phyloP scores from a whole-genome alignment of 2,113 vertebrate genomes.

The Myotis davidii region DNA sequence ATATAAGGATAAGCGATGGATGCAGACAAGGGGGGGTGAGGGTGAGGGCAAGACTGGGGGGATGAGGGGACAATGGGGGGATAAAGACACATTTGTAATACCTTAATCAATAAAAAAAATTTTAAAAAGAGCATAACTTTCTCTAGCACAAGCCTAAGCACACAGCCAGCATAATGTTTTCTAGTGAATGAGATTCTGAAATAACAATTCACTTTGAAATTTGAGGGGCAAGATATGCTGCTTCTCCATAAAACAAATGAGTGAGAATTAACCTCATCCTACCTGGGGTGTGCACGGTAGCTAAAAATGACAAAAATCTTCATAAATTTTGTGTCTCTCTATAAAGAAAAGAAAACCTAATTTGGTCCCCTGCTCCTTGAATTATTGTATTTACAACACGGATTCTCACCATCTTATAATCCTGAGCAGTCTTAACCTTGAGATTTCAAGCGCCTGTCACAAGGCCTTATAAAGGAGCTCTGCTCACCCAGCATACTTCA shows the following conservation, averaged over 20 bases:
- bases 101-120: too few relatives aligned
- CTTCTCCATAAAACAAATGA: constrained; percentile 16
- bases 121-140: background rate
- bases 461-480: background rate
- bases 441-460: background rate
- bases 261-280: background rate
- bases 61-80: too few relatives aligned
- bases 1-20: too few relatives aligned
- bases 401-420: background rate
- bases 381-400: background rate
- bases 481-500: background rate
- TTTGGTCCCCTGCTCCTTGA: background rate
- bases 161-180: background rate
- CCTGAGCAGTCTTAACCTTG: constrained; percentile 18
- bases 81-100: too few relatives aligned
- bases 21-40: too few relatives aligned
- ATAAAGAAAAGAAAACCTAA: constrained; percentile 27
- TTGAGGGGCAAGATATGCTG: background rate
- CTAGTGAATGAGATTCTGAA: background rate
- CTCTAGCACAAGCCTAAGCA: background rate
- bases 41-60: too few relatives aligned
- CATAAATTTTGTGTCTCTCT: background rate
- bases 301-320: background rate
- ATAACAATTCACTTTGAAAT: constrained; percentile 34
- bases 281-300: background rate